Evolutionary conservation across 2,888 invertebrate genomes (phyloP).

Genomic region (Drosophila prostipennis): DNA sequence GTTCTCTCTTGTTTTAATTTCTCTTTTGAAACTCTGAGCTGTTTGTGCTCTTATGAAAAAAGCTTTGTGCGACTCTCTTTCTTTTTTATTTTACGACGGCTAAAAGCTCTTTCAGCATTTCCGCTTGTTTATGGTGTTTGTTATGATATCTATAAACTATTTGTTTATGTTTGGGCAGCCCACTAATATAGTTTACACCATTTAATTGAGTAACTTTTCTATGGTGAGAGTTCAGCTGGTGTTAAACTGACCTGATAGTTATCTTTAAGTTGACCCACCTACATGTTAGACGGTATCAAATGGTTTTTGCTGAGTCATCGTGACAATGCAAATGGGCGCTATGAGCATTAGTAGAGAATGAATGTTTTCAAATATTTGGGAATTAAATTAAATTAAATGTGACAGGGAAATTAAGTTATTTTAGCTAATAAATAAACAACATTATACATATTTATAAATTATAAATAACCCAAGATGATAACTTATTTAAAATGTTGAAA

Average conservation of each 20-base stretch:
- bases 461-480: too few species aligned
- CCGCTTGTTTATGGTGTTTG: constrained; percentile 10
- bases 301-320: constrained; percentile 4
- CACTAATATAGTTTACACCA: neutral
- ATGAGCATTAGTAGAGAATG: too few species aligned
- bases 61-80: neutral
- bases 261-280: neutral
- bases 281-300: neutral
- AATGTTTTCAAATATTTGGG: too few species aligned
- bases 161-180: neutral
- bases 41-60: neutral
- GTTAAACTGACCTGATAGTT: neutral
- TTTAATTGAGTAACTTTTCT: neutral
- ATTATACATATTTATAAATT: too few species aligned
- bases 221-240: constrained; percentile 15
- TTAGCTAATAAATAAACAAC: too few species aligned
- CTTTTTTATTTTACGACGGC: neutral
- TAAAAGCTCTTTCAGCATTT: neutral
- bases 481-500: too few species aligned
- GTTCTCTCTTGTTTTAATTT: too few species aligned
- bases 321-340: neutral
- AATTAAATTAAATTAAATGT: too few species aligned
- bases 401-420: too few species aligned
- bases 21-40: neutral
- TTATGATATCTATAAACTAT: neutral